Evolutionary conservation across 2,113 vertebrate genomes (phyloP).

Genomic region (Sceloporus tristichus): DNA sequence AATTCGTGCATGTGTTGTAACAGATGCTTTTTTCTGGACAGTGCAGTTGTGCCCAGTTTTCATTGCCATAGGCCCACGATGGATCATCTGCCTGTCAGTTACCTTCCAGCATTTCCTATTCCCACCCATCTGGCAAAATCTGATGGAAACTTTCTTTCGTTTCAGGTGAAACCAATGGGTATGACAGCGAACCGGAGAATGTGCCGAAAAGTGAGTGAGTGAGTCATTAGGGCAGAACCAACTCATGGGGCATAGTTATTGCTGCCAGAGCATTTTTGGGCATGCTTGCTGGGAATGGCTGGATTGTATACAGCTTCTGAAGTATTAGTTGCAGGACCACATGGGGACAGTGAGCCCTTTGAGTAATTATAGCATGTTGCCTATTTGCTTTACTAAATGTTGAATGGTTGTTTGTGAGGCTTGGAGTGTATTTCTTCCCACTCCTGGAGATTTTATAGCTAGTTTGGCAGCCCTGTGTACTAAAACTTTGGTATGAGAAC

Average conservation of each 20-base stretch:
- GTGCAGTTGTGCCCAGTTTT: conserved; percentile 9
- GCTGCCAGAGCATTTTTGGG: conserved; percentile 11
- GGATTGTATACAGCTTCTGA: not conserved
- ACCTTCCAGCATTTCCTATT: conserved; percentile 29
- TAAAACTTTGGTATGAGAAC: not conserved
- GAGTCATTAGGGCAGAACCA: conserved; percentile 74
- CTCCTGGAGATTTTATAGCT: not conserved
- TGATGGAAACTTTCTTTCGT: conserved; percentile 65
- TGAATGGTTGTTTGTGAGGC: not conserved
- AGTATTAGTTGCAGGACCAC: not conserved
- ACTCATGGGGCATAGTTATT: conserved; percentile 4
- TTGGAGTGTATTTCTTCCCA: not conserved
- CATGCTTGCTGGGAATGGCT: not conserved
- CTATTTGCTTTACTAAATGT: not conserved
- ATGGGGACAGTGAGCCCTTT: conserved; percentile 7
- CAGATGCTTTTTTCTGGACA: not conserved
- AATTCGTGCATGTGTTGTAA: not conserved
- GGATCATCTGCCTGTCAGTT: conserved; percentile 2
- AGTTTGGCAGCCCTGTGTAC: not conserved
- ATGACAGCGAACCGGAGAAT: conserved; percentile 94
- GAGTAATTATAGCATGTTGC: not conserved
- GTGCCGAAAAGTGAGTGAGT: conserved; percentile 88
- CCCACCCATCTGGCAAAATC: conserved; percentile 44
- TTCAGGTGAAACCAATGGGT: conserved; percentile 93
- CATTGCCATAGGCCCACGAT: not conserved